These are phyloP conservation scores for Rapana venosa DNA, from an alignment of 2,888 invertebrate species.

Conservation along the genomic window DNA sequence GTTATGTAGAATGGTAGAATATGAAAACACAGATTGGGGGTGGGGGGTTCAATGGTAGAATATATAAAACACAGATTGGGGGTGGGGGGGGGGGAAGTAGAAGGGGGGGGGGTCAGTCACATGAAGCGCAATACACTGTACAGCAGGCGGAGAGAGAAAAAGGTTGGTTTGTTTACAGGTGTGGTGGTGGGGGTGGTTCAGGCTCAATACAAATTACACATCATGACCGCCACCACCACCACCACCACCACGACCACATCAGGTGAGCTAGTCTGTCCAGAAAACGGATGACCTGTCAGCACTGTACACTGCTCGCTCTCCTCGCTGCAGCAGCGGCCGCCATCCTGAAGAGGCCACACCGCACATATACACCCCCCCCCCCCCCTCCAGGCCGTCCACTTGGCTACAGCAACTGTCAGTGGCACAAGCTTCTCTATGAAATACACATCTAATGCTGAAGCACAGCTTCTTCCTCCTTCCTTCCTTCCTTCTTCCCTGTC, in stretches of 20 bases:
- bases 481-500: background rate
- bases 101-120: background rate
- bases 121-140: slow-evolving; percentile 14
- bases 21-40: background rate
- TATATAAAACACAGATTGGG: background rate
- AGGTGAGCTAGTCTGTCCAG: too few species aligned
- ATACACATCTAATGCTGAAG: slow-evolving; percentile 34
- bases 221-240: slow-evolving; percentile 17
- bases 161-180: background rate
- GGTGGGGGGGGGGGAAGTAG: background rate
- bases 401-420: background rate
- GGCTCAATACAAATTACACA: slow-evolving; percentile 1
- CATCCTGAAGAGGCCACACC: background rate
- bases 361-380: background rate
- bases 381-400: background rate
- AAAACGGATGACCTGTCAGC: background rate
- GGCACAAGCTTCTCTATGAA: slow-evolving; percentile 14
- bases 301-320: background rate
- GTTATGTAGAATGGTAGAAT: background rate
- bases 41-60: background rate
- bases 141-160: slow-evolving; percentile 16
- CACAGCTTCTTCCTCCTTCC: background rate
- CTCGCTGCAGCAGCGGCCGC: too few species aligned
- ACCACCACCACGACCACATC: too few species aligned
- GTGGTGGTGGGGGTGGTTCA: background rate